Evolutionary conservation across 2,797 vertebrate species (phyloP).

Genomic region (Denticeps clupeoides): DNA sequence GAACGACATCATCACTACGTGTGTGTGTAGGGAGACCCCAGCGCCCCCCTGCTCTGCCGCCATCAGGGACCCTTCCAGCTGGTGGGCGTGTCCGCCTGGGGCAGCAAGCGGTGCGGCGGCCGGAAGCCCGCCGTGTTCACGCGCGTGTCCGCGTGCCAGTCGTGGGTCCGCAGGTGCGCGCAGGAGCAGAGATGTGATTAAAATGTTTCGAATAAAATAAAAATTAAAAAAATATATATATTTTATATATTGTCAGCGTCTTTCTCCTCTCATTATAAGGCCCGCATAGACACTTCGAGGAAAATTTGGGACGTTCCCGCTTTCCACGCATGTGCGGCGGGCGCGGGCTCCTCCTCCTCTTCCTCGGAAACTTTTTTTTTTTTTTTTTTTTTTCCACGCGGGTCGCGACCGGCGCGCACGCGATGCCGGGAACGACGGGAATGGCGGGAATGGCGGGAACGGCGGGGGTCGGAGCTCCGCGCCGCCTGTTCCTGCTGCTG

Average conservation of each 20-base stretch:
- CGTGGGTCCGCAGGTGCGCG: too few species aligned
- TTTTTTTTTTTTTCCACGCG: too few species aligned
- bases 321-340: slow-evolving; percentile 14
- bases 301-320: too few species aligned
- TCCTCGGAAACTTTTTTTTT: too few species aligned
- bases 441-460: slow-evolving; percentile 13
- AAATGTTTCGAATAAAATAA: too few species aligned
- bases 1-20: too few species aligned
- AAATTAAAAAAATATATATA: too few species aligned
- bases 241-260: too few species aligned
- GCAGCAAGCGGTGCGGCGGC: slow-evolving; percentile 32
- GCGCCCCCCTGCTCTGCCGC: slow-evolving; percentile 48
- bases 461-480: slow-evolving; percentile 30
- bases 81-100: slow-evolving; percentile 49
- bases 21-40: slow-evolving; percentile 43
- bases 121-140: slow-evolving; percentile 47
- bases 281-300: too few species aligned
- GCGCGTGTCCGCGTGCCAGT: slow-evolving; percentile 26
- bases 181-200: neutral
- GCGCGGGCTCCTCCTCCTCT: slow-evolving; percentile 20
- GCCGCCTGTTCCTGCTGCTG: slow-evolving; percentile 54
- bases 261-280: too few species aligned
- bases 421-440: neutral
- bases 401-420: too few species aligned
- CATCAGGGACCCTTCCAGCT: slow-evolving; percentile 43